Conservation (phyloP, 1,140 invertebrate genomes). For the Eumaeus atala region DNA sequence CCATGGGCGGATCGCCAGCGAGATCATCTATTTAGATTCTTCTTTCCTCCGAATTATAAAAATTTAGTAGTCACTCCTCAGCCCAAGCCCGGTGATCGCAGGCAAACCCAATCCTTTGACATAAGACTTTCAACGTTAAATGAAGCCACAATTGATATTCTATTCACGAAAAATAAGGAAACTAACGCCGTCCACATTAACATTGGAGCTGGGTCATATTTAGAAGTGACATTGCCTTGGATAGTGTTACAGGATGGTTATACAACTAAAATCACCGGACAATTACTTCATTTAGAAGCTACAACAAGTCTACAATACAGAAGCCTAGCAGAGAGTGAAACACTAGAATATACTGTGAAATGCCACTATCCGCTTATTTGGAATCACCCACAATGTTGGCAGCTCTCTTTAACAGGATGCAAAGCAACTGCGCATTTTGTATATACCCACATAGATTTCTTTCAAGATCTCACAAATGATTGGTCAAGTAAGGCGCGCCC, state of each 20-base stretch:
- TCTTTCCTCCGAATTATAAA: constrained; percentile 94
- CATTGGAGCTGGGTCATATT: constrained; percentile 92
- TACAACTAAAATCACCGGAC: constrained; percentile 92
- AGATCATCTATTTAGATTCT: constrained; percentile 96
- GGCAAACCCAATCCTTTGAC: constrained; percentile 93
- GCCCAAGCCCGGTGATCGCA: constrained; percentile 88
- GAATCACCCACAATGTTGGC: constrained; percentile 97
- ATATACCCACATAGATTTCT: constrained; percentile 96
- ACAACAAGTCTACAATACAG: constrained; percentile 95
- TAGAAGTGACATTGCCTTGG: constrained; percentile 97
- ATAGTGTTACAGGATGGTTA: constrained; percentile 89
- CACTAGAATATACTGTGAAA: constrained; percentile 91
- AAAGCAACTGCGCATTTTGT: constrained; percentile 94
- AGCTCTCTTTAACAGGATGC: constrained; percentile 90
- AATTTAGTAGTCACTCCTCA: constrained; percentile 83
- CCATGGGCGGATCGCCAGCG: constrained; percentile 98
- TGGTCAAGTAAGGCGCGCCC: constrained; percentile 94
- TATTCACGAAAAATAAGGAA: constrained; percentile 97
- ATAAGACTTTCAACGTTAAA: constrained; percentile 92
- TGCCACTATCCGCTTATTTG: constrained; percentile 93
- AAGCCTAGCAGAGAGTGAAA: constrained; percentile 94
- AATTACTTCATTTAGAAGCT: constrained; percentile 93
- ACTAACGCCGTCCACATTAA: constrained; percentile 97
- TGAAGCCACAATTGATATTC: constrained; percentile 94
- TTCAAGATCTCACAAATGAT: constrained; percentile 96